Conservation (phyloP, 2,797 vertebrate genomes). For the Hybognathus amarus region DNA sequence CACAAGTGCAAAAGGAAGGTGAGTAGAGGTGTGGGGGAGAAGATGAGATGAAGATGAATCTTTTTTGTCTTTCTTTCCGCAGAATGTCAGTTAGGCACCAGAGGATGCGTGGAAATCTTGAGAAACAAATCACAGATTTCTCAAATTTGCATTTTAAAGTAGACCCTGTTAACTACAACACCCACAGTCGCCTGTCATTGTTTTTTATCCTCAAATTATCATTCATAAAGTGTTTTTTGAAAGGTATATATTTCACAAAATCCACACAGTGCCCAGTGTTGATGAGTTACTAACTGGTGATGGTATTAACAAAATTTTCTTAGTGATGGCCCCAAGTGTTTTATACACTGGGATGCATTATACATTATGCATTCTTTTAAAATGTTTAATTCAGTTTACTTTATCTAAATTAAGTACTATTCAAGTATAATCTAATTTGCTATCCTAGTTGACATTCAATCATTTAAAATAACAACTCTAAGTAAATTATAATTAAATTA, state of each 20-base stretch:
- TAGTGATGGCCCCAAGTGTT: not conserved
- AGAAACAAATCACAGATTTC: slow-evolving; percentile 11
- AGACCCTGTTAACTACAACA: slow-evolving; percentile 4
- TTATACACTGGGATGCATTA: not conserved
- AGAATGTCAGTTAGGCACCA: not conserved
- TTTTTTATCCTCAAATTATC: slow-evolving; percentile 9
- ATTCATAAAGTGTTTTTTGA: not conserved
- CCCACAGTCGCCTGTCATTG: not conserved
- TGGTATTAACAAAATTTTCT: not conserved
- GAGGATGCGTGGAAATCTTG: not conserved
- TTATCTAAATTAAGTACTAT: not conserved
- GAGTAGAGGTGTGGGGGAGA: slow-evolving; percentile 52
- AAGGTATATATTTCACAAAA: not conserved
- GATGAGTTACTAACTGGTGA: not conserved
- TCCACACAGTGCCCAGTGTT: not conserved
- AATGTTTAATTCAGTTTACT: not conserved
- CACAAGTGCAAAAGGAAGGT: slow-evolving; percentile 96
- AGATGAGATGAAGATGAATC: not conserved
- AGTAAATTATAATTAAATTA: not conserved
- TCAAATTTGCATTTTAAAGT: slow-evolving; percentile 8
- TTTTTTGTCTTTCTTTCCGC: not conserved
- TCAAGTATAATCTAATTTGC: not conserved
- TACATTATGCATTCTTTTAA: too few species aligned
- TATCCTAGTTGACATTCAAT: not conserved
- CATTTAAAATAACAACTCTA: not conserved